Conservation (phyloP, 2,797 vertebrate species). For the Parauchenoglanis ngamensis region DNA sequence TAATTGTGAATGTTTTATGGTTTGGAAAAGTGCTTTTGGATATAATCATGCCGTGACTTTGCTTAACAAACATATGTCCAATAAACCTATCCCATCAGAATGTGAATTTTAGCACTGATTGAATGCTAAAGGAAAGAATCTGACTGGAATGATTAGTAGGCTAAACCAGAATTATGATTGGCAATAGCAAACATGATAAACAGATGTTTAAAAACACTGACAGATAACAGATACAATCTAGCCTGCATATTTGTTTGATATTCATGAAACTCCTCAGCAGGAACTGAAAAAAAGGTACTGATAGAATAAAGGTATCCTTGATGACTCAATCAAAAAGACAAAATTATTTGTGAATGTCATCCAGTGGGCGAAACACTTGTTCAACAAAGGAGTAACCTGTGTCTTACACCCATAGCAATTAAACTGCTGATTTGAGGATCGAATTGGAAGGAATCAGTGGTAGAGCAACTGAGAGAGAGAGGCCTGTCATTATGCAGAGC, state of each 20-base stretch:
- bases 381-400: neutral
- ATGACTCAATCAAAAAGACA: neutral
- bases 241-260: neutral
- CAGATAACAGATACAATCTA: neutral
- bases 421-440: neutral
- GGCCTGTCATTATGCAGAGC: neutral
- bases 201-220: neutral
- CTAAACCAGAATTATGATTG: neutral
- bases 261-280: neutral
- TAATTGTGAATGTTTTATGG: neutral
- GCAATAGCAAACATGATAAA: neutral
- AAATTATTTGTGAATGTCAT: neutral
- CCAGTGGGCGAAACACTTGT: neutral
- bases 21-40: neutral
- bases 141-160: neutral
- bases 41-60: neutral
- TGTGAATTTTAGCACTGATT: neutral
- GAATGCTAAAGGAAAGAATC: neutral
- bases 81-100: neutral
- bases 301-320: neutral
- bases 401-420: neutral
- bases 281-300: neutral
- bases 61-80: neutral
- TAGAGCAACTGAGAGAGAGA: neutral
- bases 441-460: neutral